phyloP scores from a whole-genome alignment of 2,113 vertebrate species.

The Danio rerio region DNA sequence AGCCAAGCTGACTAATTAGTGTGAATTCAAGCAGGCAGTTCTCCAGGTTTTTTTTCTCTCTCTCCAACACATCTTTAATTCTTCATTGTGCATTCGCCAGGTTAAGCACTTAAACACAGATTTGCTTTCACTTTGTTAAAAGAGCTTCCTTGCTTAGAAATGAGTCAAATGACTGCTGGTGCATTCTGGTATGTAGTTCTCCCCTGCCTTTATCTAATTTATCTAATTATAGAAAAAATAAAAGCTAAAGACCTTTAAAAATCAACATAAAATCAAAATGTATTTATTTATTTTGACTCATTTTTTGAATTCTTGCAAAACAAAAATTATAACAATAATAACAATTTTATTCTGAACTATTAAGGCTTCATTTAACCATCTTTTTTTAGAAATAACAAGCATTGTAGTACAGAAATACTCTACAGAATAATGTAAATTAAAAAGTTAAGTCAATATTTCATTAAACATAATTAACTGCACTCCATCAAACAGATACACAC shows the following conservation, averaged over 20 bases:
- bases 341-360: no score
- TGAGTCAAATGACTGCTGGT: not conserved
- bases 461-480: no score
- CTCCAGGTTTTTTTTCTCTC: constrained; percentile 27
- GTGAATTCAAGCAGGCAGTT: constrained; percentile 68
- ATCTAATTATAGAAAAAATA: constrained; percentile 10
- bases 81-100: not conserved
- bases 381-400: no score
- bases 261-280: no score
- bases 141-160: constrained; percentile 17
- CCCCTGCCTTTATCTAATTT: constrained; percentile 7
- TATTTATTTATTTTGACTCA: no score
- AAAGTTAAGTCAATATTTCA: no score
- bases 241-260: not conserved
- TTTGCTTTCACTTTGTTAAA: constrained; percentile 48
- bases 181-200: constrained; percentile 18
- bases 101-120: constrained; percentile 40
- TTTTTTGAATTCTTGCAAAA: no score
- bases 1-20: constrained; percentile 62
- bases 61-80: constrained; percentile 54
- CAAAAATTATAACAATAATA: no score
- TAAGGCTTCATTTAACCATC: no score
- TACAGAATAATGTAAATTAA: no score
- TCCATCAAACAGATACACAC: no score
- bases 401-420: no score